These are phyloP conservation scores for Eumaeus atala DNA, from an alignment of 1,140 invertebrate species.

Conservation along the genomic window DNA sequence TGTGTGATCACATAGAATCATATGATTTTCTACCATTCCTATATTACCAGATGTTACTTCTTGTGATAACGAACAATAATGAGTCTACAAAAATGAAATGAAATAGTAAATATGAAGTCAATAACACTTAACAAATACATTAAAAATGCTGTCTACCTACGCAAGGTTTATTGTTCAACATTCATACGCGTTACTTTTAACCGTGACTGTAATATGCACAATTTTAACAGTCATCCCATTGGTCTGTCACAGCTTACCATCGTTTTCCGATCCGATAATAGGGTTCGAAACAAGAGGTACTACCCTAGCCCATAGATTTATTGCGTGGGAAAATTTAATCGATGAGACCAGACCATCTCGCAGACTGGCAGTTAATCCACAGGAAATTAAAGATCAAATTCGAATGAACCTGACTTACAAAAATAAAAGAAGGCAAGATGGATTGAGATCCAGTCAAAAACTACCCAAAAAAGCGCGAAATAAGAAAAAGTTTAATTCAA, in stretches of 20 bases:
- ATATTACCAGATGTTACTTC: neutral
- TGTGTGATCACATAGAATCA: slow-evolving; percentile 10
- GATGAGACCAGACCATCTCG: slow-evolving; percentile 82
- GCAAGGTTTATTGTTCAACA: slow-evolving; percentile 82
- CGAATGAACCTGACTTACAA: slow-evolving; percentile 67
- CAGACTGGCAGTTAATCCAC: slow-evolving; percentile 82
- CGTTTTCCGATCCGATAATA: slow-evolving; percentile 86
- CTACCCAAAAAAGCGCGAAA: slow-evolving; percentile 65
- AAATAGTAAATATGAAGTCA: slow-evolving; percentile 48
- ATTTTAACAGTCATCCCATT: slow-evolving; percentile 83
- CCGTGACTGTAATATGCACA: slow-evolving; percentile 79
- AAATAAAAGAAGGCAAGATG: slow-evolving; percentile 55
- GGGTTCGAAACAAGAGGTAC: slow-evolving; percentile 95
- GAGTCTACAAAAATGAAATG: slow-evolving; percentile 36
- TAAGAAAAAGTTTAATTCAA: slow-evolving; percentile 53
- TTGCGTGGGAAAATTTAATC: slow-evolving; percentile 88
- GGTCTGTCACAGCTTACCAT: slow-evolving; percentile 79
- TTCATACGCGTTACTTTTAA: slow-evolving; percentile 82
- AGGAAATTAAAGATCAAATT: slow-evolving; percentile 75
- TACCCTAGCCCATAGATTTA: slow-evolving; percentile 82
- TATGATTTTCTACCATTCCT: too few relatives aligned
- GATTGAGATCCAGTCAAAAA: slow-evolving; percentile 61
- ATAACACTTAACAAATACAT: slow-evolving; percentile 37
- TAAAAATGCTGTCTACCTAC: slow-evolving; percentile 74
- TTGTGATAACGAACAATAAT: too few relatives aligned